phyloP scores from a whole-genome alignment of 2,888 invertebrate species.

The Gibbula magus region DNA sequence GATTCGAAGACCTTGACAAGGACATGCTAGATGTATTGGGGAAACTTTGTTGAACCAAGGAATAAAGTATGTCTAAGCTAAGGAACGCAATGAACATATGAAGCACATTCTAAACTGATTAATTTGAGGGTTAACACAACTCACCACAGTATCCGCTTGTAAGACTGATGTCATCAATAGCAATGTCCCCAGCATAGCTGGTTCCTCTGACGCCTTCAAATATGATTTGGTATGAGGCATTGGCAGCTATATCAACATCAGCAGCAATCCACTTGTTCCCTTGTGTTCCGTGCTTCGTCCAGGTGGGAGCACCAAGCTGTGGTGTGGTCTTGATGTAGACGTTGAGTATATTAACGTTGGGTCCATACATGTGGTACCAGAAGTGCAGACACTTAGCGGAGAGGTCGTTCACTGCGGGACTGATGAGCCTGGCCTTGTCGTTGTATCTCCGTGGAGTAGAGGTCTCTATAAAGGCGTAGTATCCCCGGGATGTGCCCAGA shows the following conservation, averaged over 20 bases:
- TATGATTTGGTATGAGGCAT: slow-evolving; percentile 55
- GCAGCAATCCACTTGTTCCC: slow-evolving; percentile 64
- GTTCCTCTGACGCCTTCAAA: slow-evolving; percentile 66
- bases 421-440: slow-evolving; percentile 55
- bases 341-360: slow-evolving; percentile 60
- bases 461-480: slow-evolving; percentile 65
- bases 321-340: slow-evolving; percentile 53
- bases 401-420: slow-evolving; percentile 37
- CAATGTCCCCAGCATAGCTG: slow-evolving; percentile 64
- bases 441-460: slow-evolving; percentile 51
- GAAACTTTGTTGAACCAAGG: too few relatives aligned
- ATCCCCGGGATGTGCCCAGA: slow-evolving; percentile 48
- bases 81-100: too few relatives aligned
- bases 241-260: slow-evolving; percentile 47
- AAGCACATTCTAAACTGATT: neutral
- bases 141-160: slow-evolving; percentile 54
- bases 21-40: too few relatives aligned
- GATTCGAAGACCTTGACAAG: too few relatives aligned
- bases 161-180: slow-evolving; percentile 65
- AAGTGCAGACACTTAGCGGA: slow-evolving; percentile 60
- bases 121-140: too few relatives aligned
- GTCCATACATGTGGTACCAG: slow-evolving; percentile 72
- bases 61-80: too few relatives aligned
- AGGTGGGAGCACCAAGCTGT: slow-evolving; percentile 49
- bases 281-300: slow-evolving; percentile 61